Evolutionary conservation across 2,888 invertebrate genomes (phyloP), one percentile per base, ranked within the genome.

Genomic region (Xestia xanthographa): DNA sequence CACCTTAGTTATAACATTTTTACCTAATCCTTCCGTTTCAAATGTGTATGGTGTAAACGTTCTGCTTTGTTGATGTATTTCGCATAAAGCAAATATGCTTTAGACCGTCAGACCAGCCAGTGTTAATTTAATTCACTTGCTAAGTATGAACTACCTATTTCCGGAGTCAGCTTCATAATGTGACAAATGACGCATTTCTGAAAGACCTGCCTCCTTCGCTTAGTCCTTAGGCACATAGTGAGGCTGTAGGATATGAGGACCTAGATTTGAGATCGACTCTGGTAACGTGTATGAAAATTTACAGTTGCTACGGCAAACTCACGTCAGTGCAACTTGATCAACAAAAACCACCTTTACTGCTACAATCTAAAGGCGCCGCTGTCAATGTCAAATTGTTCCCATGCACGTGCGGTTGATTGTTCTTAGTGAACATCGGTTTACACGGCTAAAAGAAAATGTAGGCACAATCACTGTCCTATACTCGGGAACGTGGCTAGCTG

Each of bases 391-490:
- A 41, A 53, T 53, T 11, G 14, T 29, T 69, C 6, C 41, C 68
- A 41, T 41, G 38, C 11, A 26, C 26, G 53, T 41, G 50, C 11
- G 38, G 11, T 17, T 60, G 29, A 14, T 22, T 83, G 56, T 17
- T 87, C 77, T 83, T 45, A 41, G 79, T 77, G 20, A 20, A 8
- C 38, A 26, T 26, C 38, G 8, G 26, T 26, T 53, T 53, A 38
- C 2, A 14, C 12, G 12, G 34, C n/a, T 12, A n/a, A 65, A 38
- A 48, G 5, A n/a, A 17, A 53, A 12, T 53, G 50, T n/a, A n/a
- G n/a, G n/a, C 1, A n/a, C 1, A 53, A 12, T 14, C 17, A 6
- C 11, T n/a, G 53, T n/a, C 12, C 4, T n/a, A 53, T 5, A 12
- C 53, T 3, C 5, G 5, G 11, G n/a, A 4, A 53, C 12, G 11